These are phyloP conservation scores for Falco columbarius DNA, from an alignment of 2,797 vertebrate species.

Conservation along the genomic window DNA sequence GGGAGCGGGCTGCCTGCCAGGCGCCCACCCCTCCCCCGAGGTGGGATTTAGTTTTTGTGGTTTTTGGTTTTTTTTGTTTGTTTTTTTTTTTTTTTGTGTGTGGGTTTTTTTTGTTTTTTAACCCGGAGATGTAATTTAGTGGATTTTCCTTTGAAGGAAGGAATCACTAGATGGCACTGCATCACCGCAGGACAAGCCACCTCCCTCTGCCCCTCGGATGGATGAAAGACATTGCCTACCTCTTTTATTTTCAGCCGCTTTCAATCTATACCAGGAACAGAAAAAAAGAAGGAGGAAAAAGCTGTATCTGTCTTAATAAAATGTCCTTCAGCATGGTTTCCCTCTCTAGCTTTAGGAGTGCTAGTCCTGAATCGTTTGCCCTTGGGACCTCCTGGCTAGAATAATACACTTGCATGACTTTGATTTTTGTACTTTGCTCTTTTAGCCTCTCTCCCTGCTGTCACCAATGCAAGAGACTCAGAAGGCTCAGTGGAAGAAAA, in stretches of 20 bases:
- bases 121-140: not conserved
- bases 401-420: not conserved
- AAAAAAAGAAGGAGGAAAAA: not conserved
- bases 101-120: not conserved
- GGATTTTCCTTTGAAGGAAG: not conserved
- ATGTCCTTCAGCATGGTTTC: not conserved
- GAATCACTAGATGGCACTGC: constrained; percentile 70
- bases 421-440: not conserved
- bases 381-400: not conserved
- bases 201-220: no score
- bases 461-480: not conserved
- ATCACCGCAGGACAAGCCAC: not conserved
- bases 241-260: not conserved
- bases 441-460: not conserved
- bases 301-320: not conserved
- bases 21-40: not conserved
- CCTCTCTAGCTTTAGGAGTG: not conserved
- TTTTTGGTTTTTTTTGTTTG: no score
- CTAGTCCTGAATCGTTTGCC: not conserved
- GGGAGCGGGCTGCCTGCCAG: not conserved
- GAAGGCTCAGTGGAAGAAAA: not conserved
- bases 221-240: not conserved
- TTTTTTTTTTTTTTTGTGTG: not conserved
- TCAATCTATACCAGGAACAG: not conserved
- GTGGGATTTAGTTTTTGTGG: not conserved